Evolutionary conservation across 2,113 vertebrate species (phyloP).

Genomic region (Pterocles burchelli): DNA sequence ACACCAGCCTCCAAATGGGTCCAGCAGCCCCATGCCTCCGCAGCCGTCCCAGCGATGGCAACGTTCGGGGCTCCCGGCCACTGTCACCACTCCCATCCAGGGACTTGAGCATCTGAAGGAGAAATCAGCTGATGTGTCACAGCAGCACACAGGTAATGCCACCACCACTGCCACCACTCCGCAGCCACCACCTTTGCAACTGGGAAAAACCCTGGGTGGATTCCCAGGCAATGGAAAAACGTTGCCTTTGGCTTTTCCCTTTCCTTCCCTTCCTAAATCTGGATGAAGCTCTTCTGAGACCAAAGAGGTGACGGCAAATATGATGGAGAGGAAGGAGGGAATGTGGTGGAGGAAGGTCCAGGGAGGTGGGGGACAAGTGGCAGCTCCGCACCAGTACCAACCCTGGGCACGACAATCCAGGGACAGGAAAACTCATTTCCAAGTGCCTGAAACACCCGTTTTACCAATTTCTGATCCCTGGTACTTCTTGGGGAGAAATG

Average conservation of each 20-base stretch:
- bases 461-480: not conserved
- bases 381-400: not conserved
- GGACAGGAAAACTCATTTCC: not conserved
- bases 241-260: not conserved
- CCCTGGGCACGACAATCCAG: not conserved
- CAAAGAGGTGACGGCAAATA: not conserved
- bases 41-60: not conserved
- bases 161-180: fast-evolving
- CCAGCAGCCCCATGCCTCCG: not conserved
- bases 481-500: not conserved
- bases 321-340: not conserved
- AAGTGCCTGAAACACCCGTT: not conserved
- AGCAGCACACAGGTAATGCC: not conserved
- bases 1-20: not conserved
- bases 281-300: not conserved
- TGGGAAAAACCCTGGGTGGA: not conserved
- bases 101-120: not conserved
- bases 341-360: not conserved
- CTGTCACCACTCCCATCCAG: not conserved
- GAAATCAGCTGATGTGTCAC: not conserved
- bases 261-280: not conserved
- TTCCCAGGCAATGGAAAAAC: not conserved
- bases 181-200: not conserved
- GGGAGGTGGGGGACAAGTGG: fast-evolving
- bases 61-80: fast-evolving